Base-by-base conservation (phyloP, 1,140 invertebrate species). In the Odontomachus brunneus region DNA sequence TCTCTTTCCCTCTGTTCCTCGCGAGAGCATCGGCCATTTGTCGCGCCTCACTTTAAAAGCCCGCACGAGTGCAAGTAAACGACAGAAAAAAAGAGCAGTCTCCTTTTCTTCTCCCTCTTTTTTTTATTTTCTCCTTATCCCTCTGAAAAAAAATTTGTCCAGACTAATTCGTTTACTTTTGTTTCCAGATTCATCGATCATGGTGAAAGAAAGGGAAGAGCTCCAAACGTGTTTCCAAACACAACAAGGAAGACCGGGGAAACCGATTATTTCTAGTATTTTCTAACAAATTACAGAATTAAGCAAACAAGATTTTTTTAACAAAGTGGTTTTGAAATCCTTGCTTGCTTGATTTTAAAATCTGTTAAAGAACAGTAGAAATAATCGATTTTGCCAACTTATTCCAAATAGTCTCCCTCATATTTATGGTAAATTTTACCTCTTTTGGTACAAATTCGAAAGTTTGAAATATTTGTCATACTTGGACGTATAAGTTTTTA, bases 41-140 rank as follows among this genome's bases (percentile, higher is more conserved):
- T 72, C 67, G 84, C 66, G 81, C 19, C 73, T n/a, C 66, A 78
- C 19, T 74, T 84, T 67, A 60, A 80, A 80, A 80, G 71, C 51
- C 63, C 63, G 75, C 75, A 78, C n/a, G n/a, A n/a, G n/a, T n/a
- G n/a, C 49, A 67, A 78, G 75, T 78, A 63, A 78, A 5, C 62
- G 14, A 19, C 4, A 67, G 14, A 51, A 12, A 17, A 1, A 19
- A 22, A n/a, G 33, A 26, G 4, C 14, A 63, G 9, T 11, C 26
- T 33, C 51, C 62, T 33, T 67, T 59, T 33, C 33, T 62, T 51
- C 38, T 44, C 3, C n/a, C 24, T 57, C n/a, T 53, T 48, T 53
- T 38, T 53, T 38, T 53, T n/a, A 62, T 2, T 57, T 29, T 63
- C 17, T 67, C 24, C 4, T 44, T 19, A 7, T 15, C n/a, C 1